Evolutionary conservation across 2,888 invertebrate species (phyloP).

Genomic region (Parnassius orleans): DNA sequence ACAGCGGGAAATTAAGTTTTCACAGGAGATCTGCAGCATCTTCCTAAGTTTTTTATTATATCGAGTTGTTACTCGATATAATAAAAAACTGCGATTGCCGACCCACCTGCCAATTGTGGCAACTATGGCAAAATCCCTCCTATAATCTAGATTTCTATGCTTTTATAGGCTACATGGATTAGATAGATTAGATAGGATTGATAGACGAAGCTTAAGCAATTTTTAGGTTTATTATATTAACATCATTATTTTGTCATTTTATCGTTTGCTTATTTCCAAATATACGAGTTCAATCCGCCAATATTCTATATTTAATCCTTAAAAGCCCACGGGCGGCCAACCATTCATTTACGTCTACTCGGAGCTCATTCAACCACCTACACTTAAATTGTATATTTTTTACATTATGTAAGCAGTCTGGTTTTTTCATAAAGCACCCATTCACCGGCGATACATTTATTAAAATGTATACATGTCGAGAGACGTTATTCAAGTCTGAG

Average conservation of each 20-base stretch:
- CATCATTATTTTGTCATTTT: neutral
- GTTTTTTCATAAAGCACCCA: slow-evolving; percentile 68
- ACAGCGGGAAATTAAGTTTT: too few species aligned
- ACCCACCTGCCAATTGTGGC: too few species aligned
- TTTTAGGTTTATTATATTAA: too few species aligned
- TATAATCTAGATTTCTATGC: too few species aligned
- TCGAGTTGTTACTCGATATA: too few species aligned
- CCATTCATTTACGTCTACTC: slow-evolving; percentile 56
- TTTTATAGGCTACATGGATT: too few species aligned
- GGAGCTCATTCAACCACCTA: slow-evolving; percentile 64
- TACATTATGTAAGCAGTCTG: slow-evolving; percentile 56
- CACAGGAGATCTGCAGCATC: too few species aligned
- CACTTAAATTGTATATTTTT: slow-evolving; percentile 73
- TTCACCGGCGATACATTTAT: slow-evolving; percentile 78
- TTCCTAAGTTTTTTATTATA: too few species aligned
- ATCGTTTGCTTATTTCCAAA: slow-evolving; percentile 42
- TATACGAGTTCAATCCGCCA: slow-evolving; percentile 44
- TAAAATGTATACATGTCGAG: slow-evolving; percentile 68
- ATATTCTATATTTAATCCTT: slow-evolving; percentile 54
- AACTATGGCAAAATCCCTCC: too few species aligned
- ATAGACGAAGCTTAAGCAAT: too few species aligned
- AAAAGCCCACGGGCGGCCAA: slow-evolving; percentile 41
- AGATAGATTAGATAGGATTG: too few species aligned
- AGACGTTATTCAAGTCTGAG: slow-evolving; percentile 62
- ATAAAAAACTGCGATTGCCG: too few species aligned